Evolutionary conservation across 2,888 invertebrate species (phyloP).

Genomic region (Drosophila antonietae): DNA sequence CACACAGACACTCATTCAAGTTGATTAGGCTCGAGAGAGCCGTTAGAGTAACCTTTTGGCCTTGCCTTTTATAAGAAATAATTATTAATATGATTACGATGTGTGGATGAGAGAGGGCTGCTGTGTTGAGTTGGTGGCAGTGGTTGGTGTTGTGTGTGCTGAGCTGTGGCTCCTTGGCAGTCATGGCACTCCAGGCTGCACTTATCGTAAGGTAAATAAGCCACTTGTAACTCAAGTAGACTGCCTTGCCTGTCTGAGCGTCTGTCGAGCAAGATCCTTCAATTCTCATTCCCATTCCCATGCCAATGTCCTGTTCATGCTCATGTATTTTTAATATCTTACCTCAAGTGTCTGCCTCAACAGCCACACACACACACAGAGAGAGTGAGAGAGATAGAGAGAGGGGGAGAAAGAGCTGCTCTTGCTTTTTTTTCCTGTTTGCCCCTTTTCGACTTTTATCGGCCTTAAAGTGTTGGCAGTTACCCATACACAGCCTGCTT

Average conservation of each 20-base stretch:
- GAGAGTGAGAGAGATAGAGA: no score
- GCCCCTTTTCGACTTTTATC: slow-evolving; percentile 73
- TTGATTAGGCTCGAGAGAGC: slow-evolving; percentile 72
- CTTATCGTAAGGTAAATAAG: slow-evolving; percentile 80
- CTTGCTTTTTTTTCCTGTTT: slow-evolving; percentile 27
- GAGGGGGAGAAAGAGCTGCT: slow-evolving; percentile 8
- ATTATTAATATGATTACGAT: slow-evolving; percentile 77
- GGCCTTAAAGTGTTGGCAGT: slow-evolving; percentile 75
- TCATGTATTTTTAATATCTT: slow-evolving; percentile 80
- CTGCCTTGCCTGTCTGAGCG: slow-evolving; percentile 44
- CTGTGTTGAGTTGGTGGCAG: not conserved
- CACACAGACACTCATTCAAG: slow-evolving; percentile 41
- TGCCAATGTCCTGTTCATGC: slow-evolving; percentile 39
- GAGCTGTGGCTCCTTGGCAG: slow-evolving; percentile 50
- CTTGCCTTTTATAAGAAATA: slow-evolving; percentile 60
- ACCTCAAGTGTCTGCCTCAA: slow-evolving; percentile 74
- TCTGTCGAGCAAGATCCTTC: slow-evolving; percentile 34
- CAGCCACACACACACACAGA: slow-evolving; percentile 26
- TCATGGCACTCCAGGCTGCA: slow-evolving; percentile 77
- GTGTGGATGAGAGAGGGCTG: slow-evolving; percentile 4
- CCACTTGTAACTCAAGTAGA: slow-evolving; percentile 77
- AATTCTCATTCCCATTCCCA: slow-evolving; percentile 15
- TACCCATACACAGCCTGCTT: slow-evolving; percentile 39
- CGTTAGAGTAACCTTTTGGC: slow-evolving; percentile 56
- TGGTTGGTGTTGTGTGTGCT: slow-evolving; percentile 11